These are phyloP conservation scores for Xenopus petersii DNA, from an alignment of 2,797 vertebrate genomes.

Conservation along the genomic window DNA sequence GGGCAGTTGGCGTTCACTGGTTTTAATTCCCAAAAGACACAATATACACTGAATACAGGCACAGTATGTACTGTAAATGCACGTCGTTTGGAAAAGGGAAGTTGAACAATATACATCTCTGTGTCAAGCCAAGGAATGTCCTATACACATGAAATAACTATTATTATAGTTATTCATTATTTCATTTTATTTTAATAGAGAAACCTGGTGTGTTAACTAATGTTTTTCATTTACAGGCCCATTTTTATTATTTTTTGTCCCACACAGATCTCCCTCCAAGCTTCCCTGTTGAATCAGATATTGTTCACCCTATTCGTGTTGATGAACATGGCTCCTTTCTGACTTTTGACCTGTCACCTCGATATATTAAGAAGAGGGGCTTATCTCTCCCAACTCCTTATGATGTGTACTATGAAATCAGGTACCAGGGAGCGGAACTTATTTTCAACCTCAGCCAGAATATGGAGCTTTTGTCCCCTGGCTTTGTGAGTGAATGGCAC, in stretches of 20 bases:
- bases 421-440: slow-evolving; percentile 69
- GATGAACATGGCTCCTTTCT: slow-evolving; percentile 83
- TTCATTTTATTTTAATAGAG: too few relatives aligned
- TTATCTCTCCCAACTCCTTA: slow-evolving; percentile 50
- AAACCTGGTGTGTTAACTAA: too few relatives aligned
- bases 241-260: background rate
- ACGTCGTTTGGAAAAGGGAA: too few relatives aligned
- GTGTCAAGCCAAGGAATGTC: too few relatives aligned
- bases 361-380: slow-evolving; percentile 72
- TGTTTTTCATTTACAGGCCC: too few relatives aligned
- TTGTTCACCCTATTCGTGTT: slow-evolving; percentile 84
- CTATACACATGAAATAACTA: too few relatives aligned
- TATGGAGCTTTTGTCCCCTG: slow-evolving; percentile 76
- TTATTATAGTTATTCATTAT: too few relatives aligned
- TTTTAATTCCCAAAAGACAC: too few relatives aligned
- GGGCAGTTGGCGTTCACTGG: too few relatives aligned
- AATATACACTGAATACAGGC: too few relatives aligned
- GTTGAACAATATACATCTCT: too few relatives aligned
- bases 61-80: too few relatives aligned
- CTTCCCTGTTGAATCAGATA: slow-evolving; percentile 55
- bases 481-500: slow-evolving; percentile 82
- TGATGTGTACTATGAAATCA: slow-evolving; percentile 77
- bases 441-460: slow-evolving; percentile 89
- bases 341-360: slow-evolving; percentile 83
- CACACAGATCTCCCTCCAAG: slow-evolving; percentile 46